These are phyloP conservation scores for Liasis olivaceus DNA, from an alignment of 2,797 vertebrate species.

Conservation along the genomic window DNA sequence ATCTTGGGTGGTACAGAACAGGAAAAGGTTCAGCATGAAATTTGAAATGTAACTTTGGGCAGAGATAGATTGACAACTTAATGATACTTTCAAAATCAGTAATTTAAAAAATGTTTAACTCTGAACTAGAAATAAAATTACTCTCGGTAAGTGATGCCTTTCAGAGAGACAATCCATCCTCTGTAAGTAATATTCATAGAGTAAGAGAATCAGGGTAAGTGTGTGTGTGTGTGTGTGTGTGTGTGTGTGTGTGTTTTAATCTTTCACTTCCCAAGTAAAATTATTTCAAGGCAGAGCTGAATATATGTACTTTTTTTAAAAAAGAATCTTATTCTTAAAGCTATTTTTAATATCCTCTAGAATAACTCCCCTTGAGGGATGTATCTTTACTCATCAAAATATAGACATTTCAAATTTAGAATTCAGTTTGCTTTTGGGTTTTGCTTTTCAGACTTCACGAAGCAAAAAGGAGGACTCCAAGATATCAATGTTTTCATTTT, in stretches of 20 bases:
- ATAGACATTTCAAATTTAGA: not conserved
- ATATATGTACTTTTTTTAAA: not conserved
- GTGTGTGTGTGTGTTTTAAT: not conserved
- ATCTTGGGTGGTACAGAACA: not conserved
- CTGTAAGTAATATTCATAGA: not conserved
- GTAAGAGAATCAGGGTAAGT: not conserved
- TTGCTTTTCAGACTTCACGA: not conserved
- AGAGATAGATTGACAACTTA: not conserved
- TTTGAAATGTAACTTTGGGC: not conserved
- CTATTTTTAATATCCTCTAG: not conserved
- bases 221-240: not conserved
- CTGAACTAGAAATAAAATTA: conserved; percentile 6
- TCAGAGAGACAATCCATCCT: not conserved
- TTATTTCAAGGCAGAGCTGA: not conserved
- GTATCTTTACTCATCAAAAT: not conserved
- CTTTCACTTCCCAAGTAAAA: not conserved
- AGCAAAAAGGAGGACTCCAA: not conserved
- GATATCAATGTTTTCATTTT: not conserved
- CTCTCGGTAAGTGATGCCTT: not conserved
- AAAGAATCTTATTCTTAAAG: not conserved
- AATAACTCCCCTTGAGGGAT: not conserved
- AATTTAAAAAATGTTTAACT: not conserved
- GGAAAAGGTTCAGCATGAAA: not conserved
- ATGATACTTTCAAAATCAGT: not conserved
- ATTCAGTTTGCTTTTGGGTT: not conserved